Conservation (phyloP, 2,888 invertebrate genomes). For the Drosophila paramelanica region DNA sequence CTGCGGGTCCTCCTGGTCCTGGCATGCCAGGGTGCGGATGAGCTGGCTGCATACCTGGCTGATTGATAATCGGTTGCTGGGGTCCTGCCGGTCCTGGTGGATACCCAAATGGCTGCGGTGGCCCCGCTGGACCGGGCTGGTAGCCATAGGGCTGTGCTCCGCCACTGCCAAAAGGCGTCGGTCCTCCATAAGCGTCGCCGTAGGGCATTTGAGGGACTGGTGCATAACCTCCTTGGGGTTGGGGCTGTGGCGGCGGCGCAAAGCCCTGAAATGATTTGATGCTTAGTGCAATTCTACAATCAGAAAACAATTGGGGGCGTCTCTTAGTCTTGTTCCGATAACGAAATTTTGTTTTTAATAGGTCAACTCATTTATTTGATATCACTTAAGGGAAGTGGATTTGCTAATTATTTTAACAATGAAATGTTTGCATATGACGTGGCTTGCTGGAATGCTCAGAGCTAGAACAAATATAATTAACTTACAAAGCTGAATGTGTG, state of each 20-base stretch:
- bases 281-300: not conserved
- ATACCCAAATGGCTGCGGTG: constrained; percentile 55
- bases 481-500: no score
- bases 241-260: constrained; percentile 64
- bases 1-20: constrained; percentile 53
- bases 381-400: no score
- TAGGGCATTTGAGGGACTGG: constrained; percentile 84
- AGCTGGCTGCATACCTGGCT: constrained; percentile 76
- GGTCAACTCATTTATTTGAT: no score
- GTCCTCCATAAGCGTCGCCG: constrained; percentile 32
- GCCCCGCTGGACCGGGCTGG: constrained; percentile 48
- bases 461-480: no score
- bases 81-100: constrained; percentile 59
- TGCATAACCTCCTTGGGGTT: constrained; percentile 71
- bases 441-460: no score
- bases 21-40: constrained; percentile 53
- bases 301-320: not conserved
- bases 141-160: constrained; percentile 49
- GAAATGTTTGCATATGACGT: no score
- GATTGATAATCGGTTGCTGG: constrained; percentile 79
- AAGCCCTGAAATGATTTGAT: constrained; percentile 72
- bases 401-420: no score
- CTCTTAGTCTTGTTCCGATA: not conserved
- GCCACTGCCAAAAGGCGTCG: constrained; percentile 43
- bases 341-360: not conserved